Conservation (phyloP, 2,113 vertebrate genomes). For the Calonectris borealis region DNA sequence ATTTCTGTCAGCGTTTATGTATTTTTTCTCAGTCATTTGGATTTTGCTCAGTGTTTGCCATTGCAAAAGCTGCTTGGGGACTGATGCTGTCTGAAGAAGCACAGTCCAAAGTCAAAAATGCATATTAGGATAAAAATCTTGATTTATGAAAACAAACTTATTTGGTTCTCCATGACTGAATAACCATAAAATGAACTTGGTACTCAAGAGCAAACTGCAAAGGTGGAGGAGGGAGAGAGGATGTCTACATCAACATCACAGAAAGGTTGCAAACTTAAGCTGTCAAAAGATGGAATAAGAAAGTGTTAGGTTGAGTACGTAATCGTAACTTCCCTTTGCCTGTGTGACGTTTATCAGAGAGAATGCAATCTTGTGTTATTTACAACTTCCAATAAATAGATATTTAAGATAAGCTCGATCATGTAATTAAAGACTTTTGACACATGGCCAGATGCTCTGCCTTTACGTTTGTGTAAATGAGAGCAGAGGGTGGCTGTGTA, state of each 20-base stretch:
- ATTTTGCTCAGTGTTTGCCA: not conserved
- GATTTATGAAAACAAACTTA: too few relatives aligned
- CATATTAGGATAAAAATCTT: not conserved
- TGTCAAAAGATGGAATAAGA: not conserved
- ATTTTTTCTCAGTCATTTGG: not conserved
- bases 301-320: not conserved
- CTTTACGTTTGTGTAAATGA: conserved; percentile 39
- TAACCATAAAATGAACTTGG: not conserved
- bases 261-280: not conserved
- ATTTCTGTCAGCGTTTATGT: not conserved
- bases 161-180: not conserved
- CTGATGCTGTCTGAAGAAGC: not conserved
- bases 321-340: not conserved
- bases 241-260: not conserved
- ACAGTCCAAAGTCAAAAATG: not conserved
- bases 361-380: not conserved
- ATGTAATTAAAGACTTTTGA: conserved; percentile 39
- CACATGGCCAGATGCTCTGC: conserved; percentile 27
- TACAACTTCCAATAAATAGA: conserved; percentile 22
- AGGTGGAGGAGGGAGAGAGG: not conserved
- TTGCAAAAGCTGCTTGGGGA: not conserved
- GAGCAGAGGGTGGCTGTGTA: not conserved
- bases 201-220: not conserved
- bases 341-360: not conserved
- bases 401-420: conserved; percentile 35